Base-by-base conservation (phyloP, 2,888 invertebrate genomes). In the Dione juno region DNA sequence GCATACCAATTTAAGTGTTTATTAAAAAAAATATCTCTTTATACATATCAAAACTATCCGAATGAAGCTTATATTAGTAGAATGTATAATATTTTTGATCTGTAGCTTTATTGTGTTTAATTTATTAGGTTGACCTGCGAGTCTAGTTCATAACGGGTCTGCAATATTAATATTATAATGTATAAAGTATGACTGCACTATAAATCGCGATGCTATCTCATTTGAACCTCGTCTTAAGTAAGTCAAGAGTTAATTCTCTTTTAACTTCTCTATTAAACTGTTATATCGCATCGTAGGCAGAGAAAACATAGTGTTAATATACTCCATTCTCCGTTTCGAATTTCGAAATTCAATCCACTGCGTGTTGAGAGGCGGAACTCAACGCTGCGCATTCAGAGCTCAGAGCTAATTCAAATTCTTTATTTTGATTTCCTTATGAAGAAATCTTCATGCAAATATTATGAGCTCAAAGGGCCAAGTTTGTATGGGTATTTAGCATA, bases 121-220 rank as follows among this genome's bases (percentile, higher is more conserved):
- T 69, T 69, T 69, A 69, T 69, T 64, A 65, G 19, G 28, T 65
- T 65, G 69, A 69, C 58, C 69, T 35, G 8, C 19, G 57, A 57
- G 54, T 65, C 58, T 58, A 65, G 69, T 65, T 69, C 69, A 69
- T 48, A 69, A 57, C 65, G 57, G 65, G 54, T 54, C 40, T 65
- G 16, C 37, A n/a, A 57, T 58, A 65, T 69, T 69, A 72, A 72
- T 69, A 69, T 81, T 69, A 69, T 81, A 83, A 86, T 84, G 82
- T 85, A 86, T 84, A 86, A 87, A 84, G 84, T 84, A 84, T 84
- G 84, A 85, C 84, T 86, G 82, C 80, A 84, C 85, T 83, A 88
- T 88, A 88, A 88, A 87, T 88, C 82, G 84, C 78, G 88, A 88
- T 87, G 85, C 82, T 81, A 89, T 88, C 88, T 77, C 45, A 54